Base-by-base conservation (phyloP, 2,797 vertebrate genomes). In the Pachyuromys duprasi region DNA sequence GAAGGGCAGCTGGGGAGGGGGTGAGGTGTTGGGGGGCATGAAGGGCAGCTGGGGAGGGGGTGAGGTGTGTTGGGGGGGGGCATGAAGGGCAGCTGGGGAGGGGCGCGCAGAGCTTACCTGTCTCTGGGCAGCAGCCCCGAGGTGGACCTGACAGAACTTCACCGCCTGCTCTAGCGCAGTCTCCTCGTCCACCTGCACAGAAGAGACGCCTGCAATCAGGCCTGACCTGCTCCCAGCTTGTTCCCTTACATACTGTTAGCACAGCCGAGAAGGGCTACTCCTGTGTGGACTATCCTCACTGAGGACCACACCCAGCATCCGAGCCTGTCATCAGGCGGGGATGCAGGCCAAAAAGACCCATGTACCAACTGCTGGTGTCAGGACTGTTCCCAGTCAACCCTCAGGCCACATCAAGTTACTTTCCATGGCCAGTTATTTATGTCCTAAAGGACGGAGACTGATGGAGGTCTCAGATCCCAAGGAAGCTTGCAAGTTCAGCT, bases 71-170 rank as follows among this genome's bases (percentile, higher is more conserved):
- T 12, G 53, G 69, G 79, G 49, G n/a, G n/a, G n/a, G n/a, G n/a
- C n/a, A n/a, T n/a, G n/a, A n/a, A n/a, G n/a, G n/a, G n/a, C n/a
- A n/a, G n/a, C n/a, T n/a, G n/a, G n/a, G n/a, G n/a, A n/a, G n/a
- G n/a, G n/a, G n/a, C n/a, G 79, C 45, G 70, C 5, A 62, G 22
- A 60, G 28, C 98, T 98, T 98, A 99, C 99, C 99, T 99, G 99
- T 98, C 99, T 99, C 98, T 99, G 99, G 96, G 99, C 98, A 39
- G 99, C 98, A 3, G 99, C 98, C 95, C 99, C 99, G 97, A 99
- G 98, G 92, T 99, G 99, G 95, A 99, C 99, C 98, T 99, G 99
- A 98, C 99, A 99, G 98, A 99, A 99, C 98, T 99, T 99, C 98
- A 99, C 99, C 24, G 99, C 99, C 98, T 99, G 99, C 96, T 99